Evolutionary conservation across 2,113 vertebrate genomes (phyloP), one percentile per base, ranked within the genome.

Genomic region (Psilopsiagon aurifrons): DNA sequence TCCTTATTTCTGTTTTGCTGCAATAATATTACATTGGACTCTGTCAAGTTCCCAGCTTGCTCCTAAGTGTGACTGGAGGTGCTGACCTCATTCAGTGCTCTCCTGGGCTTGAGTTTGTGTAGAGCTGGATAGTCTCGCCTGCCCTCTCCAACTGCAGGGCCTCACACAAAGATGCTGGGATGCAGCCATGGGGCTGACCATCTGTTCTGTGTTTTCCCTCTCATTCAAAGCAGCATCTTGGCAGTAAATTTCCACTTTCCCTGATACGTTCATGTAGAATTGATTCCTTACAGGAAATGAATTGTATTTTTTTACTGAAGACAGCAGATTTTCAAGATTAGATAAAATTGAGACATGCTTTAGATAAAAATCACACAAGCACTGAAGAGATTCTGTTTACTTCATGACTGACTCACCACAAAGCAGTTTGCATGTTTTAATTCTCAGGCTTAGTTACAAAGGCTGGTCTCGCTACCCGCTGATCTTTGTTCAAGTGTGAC

Each of bases 131-230:
- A 29, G 25, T 19, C 39, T 57, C 16, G 5, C 25, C 20, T 82
- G 66, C 46, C 22, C 37, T 3, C 12, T n/a, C 17, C 35, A 33
- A 31, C 62, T 85, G 33, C 33, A 35, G 60, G 51, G 63, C 59
- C 63, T 79, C 55, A 2, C 69, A 44, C 37, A 47, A 16, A 70
- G 82, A 59, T 80, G 88, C 85, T 46, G 64, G 46, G 68, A 24
- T 76, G 52, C 57, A 46, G 1, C 16, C 17, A 4, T 49, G 82
- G 73, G 24, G 5, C 16, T 92, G 13, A 7, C 89, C 87, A 95
- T 92, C 93, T 97, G 93, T 83, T 91, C 93, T 83, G 13, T 83
- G 81, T 78, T 73, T 69, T 64, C 35, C 14, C 39, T 83, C 54
- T 57, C 35, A 11, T 17, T 28, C 52, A 18, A 62, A 83, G 78